Base-by-base conservation (phyloP, 2,888 invertebrate species). In the Epinotia nisella region DNA sequence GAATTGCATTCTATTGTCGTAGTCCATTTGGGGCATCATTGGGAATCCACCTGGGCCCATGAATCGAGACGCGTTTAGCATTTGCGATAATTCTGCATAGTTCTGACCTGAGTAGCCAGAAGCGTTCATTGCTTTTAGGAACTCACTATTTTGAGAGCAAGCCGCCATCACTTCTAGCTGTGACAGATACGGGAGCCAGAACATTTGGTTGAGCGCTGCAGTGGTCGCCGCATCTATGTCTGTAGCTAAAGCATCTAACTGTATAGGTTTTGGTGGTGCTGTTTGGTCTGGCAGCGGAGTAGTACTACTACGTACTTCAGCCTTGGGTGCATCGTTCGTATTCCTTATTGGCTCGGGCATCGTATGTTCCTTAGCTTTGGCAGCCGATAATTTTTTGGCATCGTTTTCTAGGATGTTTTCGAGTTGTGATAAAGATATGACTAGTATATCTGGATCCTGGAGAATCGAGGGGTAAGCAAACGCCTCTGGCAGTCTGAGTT, bases 371-470 rank as follows among this genome's bases (percentile, higher is more conserved):
- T 84, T 84, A 49, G 78, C 80, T 81, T 82, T 82, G 72, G 75
- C 53, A 65, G 81, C 78, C 19, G 82, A 80, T 49, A 81, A 78
- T 80, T 84, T 80, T 82, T 87, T 84, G 75, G 79, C 78, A 78
- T 95, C 94, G 78, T 95, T 95, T 76, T 94, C 92, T 71, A 96
- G 86, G 71, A 96, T 95, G 2, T 93, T 94, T 87, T 96, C 96
- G 69, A 97, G 90, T 86, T 97, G 96, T 11, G 95, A 94, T 82
- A 97, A 87, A 5, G 97, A 96, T 81, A 97, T 95, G 21, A 97
- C 96, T 65, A 97, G 87, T 77, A 97, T 95, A 83, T 97, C 96
- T 0, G 97, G 97, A 88, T 97, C 97, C 82, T 96, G 95, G 56
- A 97, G 90, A 11, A 97, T 91, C 77, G 96, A 95, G 0, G 97